Evolutionary conservation across 92 coral and sea anemone genomes (phyloP).

Genomic region (Desmophyllum pertusum): DNA sequence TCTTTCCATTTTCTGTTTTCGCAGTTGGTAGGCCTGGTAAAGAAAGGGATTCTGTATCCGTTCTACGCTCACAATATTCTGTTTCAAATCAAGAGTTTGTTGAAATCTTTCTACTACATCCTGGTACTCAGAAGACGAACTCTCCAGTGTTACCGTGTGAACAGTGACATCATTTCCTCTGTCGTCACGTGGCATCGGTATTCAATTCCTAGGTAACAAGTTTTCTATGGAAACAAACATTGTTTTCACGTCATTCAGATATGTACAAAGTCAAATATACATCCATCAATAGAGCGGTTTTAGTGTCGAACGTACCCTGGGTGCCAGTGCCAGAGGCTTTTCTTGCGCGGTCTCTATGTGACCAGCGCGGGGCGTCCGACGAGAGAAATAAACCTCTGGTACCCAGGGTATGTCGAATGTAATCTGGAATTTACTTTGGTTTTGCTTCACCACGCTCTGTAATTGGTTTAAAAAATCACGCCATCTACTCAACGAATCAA

Average conservation of each 20-base stretch:
- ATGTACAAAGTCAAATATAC: background rate
- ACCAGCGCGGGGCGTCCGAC: too few species aligned
- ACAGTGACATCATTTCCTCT: conserved; percentile 25
- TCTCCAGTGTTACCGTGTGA: conserved; percentile 22
- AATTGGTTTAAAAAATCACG: too few species aligned
- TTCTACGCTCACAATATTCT: conserved; percentile 22
- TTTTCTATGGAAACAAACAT: background rate
- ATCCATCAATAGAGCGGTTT: background rate
- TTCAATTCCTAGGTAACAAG: conserved; percentile 16
- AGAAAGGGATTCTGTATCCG: conserved; percentile 53
- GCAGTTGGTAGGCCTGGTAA: conserved; percentile 49
- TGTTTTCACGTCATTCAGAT: background rate
- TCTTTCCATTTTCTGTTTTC: conserved; percentile 47
- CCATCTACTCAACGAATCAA: too few species aligned
- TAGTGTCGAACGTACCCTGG: background rate
- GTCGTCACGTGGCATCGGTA: conserved; percentile 36
- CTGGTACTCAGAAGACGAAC: conserved; percentile 39
- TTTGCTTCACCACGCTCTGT: too few species aligned
- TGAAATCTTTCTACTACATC: conserved; percentile 13
- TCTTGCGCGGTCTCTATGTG: too few species aligned
- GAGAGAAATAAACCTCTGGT: too few species aligned
- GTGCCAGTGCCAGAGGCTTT: background rate
- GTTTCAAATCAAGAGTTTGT: background rate
- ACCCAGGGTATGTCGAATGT: too few species aligned
- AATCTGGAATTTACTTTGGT: too few species aligned